Conservation (phyloP, 1,140 invertebrate genomes). For the Orchestia grillus region DNA sequence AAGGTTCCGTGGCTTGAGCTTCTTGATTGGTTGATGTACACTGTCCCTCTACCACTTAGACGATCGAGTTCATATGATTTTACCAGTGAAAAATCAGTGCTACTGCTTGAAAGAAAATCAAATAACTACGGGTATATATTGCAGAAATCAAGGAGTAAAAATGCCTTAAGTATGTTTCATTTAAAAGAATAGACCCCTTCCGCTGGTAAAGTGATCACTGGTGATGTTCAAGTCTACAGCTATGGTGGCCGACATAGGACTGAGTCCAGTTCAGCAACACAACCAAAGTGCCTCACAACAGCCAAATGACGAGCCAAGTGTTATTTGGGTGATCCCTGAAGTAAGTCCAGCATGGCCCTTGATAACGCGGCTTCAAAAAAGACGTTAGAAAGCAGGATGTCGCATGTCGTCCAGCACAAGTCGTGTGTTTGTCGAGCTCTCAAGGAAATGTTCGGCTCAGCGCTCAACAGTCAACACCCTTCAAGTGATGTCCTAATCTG, state of each 20-base stretch:
- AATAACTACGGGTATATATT: not conserved
- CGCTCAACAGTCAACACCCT: not conserved
- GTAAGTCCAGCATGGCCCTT: not conserved
- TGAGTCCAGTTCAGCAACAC: not conserved
- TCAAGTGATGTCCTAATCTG: constrained; percentile 38
- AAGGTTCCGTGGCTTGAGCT: not conserved
- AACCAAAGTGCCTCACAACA: not conserved
- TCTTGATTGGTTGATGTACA: not conserved
- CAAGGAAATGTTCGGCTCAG: not conserved
- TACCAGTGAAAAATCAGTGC: not conserved
- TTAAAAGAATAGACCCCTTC: not conserved
- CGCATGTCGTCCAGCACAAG: not conserved
- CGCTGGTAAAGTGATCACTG: not conserved
- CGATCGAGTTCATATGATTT: not conserved
- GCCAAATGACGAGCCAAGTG: not conserved
- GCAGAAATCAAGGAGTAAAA: not conserved
- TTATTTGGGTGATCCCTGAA: not conserved
- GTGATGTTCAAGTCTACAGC: not conserved
- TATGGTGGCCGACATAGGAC: not conserved
- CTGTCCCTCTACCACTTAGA: not conserved
- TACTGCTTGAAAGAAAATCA: not conserved
- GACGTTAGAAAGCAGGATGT: not conserved
- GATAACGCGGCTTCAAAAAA: not conserved
- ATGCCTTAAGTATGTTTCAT: not conserved
- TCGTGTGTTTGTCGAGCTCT: not conserved